Conservation (phyloP, 1,140 invertebrate genomes). For the Microvelia longipes region DNA sequence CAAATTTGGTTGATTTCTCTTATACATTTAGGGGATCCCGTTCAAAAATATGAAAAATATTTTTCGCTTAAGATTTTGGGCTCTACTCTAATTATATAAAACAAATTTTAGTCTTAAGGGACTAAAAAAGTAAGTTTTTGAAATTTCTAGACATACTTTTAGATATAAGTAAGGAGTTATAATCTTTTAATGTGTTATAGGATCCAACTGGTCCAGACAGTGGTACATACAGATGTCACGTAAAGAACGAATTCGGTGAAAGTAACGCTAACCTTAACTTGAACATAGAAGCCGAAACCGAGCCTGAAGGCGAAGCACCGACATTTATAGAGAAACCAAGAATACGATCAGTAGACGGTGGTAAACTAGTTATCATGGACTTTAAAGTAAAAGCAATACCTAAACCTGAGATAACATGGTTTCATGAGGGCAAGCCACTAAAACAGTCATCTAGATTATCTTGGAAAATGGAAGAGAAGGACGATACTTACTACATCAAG, state of each 20-base stretch:
- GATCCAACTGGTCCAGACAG: slow-evolving; percentile 88
- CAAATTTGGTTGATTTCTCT: too few relatives aligned
- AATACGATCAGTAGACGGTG: slow-evolving; percentile 84
- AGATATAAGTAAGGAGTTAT: too few relatives aligned
- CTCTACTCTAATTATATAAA: too few relatives aligned
- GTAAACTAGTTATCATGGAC: slow-evolving; percentile 94
- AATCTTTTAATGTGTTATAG: too few relatives aligned
- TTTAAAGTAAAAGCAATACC: slow-evolving; percentile 88
- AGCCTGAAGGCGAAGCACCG: slow-evolving; percentile 83
- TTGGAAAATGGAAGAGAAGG: slow-evolving; percentile 56
- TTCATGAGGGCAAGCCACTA: slow-evolving; percentile 58
- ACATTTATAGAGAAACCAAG: slow-evolving; percentile 96
- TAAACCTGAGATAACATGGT: slow-evolving; percentile 89
- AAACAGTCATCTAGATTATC: slow-evolving; percentile 63
- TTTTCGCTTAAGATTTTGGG: too few relatives aligned
- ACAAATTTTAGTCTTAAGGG: too few relatives aligned
- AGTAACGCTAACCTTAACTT: slow-evolving; percentile 95
- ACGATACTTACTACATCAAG: slow-evolving; percentile 72
- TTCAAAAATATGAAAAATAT: too few relatives aligned
- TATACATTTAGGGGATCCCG: too few relatives aligned
- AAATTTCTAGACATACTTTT: too few relatives aligned
- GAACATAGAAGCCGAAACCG: slow-evolving; percentile 89
- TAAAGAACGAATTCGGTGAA: slow-evolving; percentile 91
- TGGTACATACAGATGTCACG: slow-evolving; percentile 92
- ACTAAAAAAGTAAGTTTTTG: too few relatives aligned